Percentiles rank a stretch among this genome's conserved stretches.
Evolutionary conservation across 2,888 invertebrate genomes (phyloP).

Genomic region (Drosophila algonquin): DNA sequence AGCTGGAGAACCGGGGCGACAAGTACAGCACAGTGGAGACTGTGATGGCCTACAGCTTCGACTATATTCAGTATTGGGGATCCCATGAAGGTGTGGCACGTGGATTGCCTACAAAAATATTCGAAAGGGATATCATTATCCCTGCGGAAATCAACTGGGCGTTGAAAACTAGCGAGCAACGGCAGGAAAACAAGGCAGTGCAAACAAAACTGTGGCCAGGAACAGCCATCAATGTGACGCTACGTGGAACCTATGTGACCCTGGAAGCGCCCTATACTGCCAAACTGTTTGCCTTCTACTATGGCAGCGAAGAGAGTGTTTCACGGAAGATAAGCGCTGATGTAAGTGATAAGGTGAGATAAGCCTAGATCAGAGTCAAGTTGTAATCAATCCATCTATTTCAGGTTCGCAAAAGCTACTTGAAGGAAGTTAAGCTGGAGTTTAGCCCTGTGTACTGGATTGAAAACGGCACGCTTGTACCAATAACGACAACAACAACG

Average conservation of each 20-base stretch:
- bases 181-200: slow-evolving; percentile 85
- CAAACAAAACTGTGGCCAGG: slow-evolving; percentile 89
- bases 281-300: slow-evolving; percentile 87
- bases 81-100: slow-evolving; percentile 86
- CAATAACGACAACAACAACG: slow-evolving; percentile 88
- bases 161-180: slow-evolving; percentile 85
- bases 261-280: slow-evolving; percentile 91
- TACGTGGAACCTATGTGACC: slow-evolving; percentile 89
- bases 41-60: slow-evolving; percentile 89
- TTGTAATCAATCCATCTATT: background rate
- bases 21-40: slow-evolving; percentile 88
- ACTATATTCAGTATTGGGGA: slow-evolving; percentile 91
- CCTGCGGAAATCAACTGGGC: slow-evolving; percentile 89
- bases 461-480: slow-evolving; percentile 90
- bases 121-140: slow-evolving; percentile 71
- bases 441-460: slow-evolving; percentile 91
- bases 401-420: slow-evolving; percentile 86
- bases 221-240: slow-evolving; percentile 92
- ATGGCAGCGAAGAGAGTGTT: slow-evolving; percentile 81
- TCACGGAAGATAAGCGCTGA: slow-evolving; percentile 81
- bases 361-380: background rate
- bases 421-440: slow-evolving; percentile 88
- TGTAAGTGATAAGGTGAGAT: slow-evolving; percentile 59
- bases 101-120: slow-evolving; percentile 82
- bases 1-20: slow-evolving; percentile 85